Evolutionary conservation across 2,113 vertebrate species (phyloP), one percentile per base, ranked within the genome.

Genomic region (Axis porcinus): DNA sequence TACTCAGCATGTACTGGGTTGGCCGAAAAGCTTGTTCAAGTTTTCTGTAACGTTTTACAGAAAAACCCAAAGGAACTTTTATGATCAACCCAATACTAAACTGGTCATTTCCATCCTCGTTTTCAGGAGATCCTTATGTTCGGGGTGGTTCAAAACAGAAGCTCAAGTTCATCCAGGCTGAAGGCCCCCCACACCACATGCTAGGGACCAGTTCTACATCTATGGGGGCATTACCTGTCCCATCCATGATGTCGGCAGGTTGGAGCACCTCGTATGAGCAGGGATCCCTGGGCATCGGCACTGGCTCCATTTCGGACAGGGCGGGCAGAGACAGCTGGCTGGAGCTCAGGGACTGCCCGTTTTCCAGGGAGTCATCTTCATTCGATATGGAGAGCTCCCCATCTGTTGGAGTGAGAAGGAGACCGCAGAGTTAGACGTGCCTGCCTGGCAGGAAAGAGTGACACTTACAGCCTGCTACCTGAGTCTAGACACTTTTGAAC

Each of bases 311-410:
- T 97, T 99, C 99, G 21, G 99, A 99, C 96, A 99, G 98, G 83
- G 99, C 96, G 89, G 99, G 98, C 97, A 99, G 96, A 40, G 99
- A 99, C 60, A 99, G 97, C 94, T 99, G 99, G 98, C 99, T 98
- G 94, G 98, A 98, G 97, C 98, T 98, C 78, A 99, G 97, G 58
- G 99, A 99, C 83, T 99, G 99, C 6, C 99, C 99, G 5, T 99
- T 99, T 98, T 99, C 99, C 98, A 99, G 98, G 97, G 99, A 99
- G 97, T 99, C 98, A 50, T 99, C 99, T 96, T 99, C 99, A 86
- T 98, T 99, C 11, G 99, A 97, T 95, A 99, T 98, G 70, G 99
- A 98, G 89, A 99, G 98, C 13, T 99, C 98, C 28, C 99, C 99
- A 62, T 99, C 99, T 99, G 96, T 81, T n/a, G 78, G 92, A 10